Evolutionary conservation across 2,113 vertebrate genomes (phyloP).

Genomic region (Oreotrochilus melanogaster): DNA sequence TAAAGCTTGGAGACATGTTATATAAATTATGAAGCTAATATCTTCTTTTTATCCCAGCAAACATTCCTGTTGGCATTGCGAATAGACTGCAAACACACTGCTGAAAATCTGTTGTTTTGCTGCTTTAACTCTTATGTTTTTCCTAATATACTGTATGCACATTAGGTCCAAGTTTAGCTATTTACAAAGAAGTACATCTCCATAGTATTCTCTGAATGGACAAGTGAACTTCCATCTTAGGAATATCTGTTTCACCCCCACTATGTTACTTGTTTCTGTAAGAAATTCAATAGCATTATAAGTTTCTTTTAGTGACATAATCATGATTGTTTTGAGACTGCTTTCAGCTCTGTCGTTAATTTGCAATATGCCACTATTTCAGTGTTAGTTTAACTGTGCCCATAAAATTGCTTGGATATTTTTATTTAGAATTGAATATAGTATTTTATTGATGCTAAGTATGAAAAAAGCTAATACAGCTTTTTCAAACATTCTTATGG

Average conservation of each 20-base stretch:
- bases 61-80: fast-evolving
- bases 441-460: not conserved
- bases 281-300: not conserved
- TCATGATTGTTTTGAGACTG: not conserved
- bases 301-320: not conserved
- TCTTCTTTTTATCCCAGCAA: not conserved
- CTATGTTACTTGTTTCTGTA: not conserved
- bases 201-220: not conserved
- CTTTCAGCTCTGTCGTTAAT: not conserved
- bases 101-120: not conserved
- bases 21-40: not conserved
- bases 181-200: not conserved
- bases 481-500: not conserved
- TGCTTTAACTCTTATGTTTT: not conserved
- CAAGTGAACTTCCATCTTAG: not conserved
- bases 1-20: not conserved
- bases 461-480: not conserved
- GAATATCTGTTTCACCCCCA: not conserved
- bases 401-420: not conserved
- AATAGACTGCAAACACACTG: not conserved
- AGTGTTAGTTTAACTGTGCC: not conserved
- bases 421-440: not conserved
- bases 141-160: no score
- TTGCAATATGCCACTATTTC: not conserved
- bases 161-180: not conserved